Conservation (phyloP, 2,113 vertebrate species). For the Micronisus gabar region DNA sequence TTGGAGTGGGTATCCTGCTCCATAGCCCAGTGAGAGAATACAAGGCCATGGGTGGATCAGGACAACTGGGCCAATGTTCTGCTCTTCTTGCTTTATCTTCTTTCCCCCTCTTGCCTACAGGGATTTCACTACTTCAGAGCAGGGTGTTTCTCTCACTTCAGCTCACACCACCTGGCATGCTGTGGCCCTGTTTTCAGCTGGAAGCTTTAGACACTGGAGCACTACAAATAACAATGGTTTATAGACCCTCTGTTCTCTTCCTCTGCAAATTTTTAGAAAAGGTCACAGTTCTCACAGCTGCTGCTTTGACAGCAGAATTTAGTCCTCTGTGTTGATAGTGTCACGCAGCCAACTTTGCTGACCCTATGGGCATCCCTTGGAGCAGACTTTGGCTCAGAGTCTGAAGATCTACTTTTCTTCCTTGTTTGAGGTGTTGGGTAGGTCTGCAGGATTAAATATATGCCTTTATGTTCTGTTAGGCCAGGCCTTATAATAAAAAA, state of each 20-base stretch:
- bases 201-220: background rate
- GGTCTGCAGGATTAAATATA: background rate
- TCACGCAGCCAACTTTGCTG: background rate
- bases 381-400: background rate
- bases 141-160: background rate
- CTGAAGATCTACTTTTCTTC: slow-evolving; percentile 15
- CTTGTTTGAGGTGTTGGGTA: background rate
- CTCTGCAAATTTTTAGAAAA: background rate
- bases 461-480: background rate
- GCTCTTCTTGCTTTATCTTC: background rate
- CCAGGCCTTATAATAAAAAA: background rate
- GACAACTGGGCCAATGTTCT: background rate
- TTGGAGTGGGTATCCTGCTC: background rate
- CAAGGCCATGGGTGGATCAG: background rate
- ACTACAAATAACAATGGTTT: background rate
- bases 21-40: background rate
- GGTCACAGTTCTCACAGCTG: background rate
- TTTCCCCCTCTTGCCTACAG: background rate
- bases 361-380: background rate
- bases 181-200: background rate
- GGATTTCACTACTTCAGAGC: background rate
- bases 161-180: background rate
- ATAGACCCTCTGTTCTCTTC: background rate
- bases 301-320: slow-evolving; percentile 30
- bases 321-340: slow-evolving; percentile 7